These are phyloP conservation scores for Pangasius macronema DNA, from an alignment of 2,797 vertebrate genomes.

Conservation along the genomic window DNA sequence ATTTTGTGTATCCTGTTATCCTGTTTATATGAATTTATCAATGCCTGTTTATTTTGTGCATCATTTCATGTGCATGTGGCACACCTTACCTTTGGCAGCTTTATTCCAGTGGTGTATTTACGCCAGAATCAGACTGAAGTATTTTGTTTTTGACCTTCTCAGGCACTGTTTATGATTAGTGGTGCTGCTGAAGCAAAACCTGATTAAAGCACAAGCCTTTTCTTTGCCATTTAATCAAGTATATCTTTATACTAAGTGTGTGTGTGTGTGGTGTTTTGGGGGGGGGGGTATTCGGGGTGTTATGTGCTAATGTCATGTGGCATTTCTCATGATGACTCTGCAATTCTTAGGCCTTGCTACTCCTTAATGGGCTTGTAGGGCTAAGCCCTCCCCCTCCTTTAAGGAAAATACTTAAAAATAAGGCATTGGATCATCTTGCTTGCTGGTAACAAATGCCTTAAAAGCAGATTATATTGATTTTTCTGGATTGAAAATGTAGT, in stretches of 20 bases:
- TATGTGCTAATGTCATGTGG: neutral
- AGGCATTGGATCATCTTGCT: neutral
- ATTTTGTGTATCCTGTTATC: neutral
- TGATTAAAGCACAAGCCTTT: constrained; percentile 36
- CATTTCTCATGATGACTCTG: neutral
- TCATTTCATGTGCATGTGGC: constrained; percentile 2
- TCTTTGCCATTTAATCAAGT: constrained; percentile 29
- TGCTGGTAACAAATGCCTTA: neutral
- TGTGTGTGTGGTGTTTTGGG: neutral
- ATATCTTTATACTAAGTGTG: neutral
- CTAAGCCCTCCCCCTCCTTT: neutral
- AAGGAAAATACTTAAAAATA: neutral
- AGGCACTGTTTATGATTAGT: constrained; percentile 26
- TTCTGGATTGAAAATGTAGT: neutral
- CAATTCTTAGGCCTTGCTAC: neutral
- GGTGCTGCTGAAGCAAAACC: constrained; percentile 1
- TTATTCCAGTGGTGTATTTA: constrained; percentile 29
- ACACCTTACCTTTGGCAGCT: constrained; percentile 15
- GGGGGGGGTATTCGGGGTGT: neutral
- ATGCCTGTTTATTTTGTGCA: constrained; percentile 28
- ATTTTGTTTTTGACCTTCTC: constrained; percentile 21
- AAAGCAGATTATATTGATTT: neutral
- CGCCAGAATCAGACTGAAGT: constrained; percentile 8
- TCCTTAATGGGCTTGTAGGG: neutral
- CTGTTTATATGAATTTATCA: neutral